Evolutionary conservation across 37 sponge, comb jelly and placozoan genomes (phyloP).

Genomic region (Eunapius fragilis): DNA sequence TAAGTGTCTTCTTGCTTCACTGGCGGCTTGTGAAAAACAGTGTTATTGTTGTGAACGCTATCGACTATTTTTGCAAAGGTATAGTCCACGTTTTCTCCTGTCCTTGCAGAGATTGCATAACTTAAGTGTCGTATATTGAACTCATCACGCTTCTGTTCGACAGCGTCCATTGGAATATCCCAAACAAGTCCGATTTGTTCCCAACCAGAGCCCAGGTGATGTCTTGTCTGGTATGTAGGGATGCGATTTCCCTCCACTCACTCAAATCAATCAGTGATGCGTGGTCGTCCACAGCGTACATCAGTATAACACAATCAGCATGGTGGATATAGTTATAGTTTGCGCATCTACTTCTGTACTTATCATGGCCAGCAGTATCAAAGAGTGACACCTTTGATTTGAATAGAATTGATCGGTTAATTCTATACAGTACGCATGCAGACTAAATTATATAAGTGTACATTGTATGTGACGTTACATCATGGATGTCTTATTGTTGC

Average conservation of each 20-base stretch:
- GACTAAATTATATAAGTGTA: too few relatives aligned
- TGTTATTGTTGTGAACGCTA: background rate
- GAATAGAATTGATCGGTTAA: background rate
- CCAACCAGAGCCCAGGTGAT: slow-evolving; percentile 61
- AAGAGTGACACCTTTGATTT: slow-evolving; percentile 47
- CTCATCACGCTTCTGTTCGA: slow-evolving; percentile 1
- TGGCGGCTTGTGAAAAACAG: background rate
- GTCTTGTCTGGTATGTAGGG: background rate
- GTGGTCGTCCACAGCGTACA: slow-evolving; percentile 70
- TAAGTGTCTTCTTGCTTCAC: too few relatives aligned
- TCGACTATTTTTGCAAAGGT: slow-evolving; percentile 20
- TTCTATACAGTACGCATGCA: too few relatives aligned
- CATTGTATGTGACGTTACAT: too few relatives aligned
- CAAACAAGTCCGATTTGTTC: slow-evolving; percentile 67
- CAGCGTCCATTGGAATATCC: slow-evolving; percentile 38
- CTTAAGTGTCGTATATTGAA: slow-evolving; percentile 16
- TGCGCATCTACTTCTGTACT: slow-evolving; percentile 56
- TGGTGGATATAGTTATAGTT: slow-evolving; percentile 68
- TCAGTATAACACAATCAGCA: slow-evolving; percentile 66
- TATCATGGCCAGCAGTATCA: slow-evolving; percentile 83
- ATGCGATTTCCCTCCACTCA: slow-evolving; percentile 69
- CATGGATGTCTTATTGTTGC: too few relatives aligned
- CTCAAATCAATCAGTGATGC: slow-evolving; percentile 54
- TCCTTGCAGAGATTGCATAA: slow-evolving; percentile 69
- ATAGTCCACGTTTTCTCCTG: slow-evolving; percentile 55